Conservation (phyloP, 2,888 invertebrate species). For the Himalopsyche anomala region DNA sequence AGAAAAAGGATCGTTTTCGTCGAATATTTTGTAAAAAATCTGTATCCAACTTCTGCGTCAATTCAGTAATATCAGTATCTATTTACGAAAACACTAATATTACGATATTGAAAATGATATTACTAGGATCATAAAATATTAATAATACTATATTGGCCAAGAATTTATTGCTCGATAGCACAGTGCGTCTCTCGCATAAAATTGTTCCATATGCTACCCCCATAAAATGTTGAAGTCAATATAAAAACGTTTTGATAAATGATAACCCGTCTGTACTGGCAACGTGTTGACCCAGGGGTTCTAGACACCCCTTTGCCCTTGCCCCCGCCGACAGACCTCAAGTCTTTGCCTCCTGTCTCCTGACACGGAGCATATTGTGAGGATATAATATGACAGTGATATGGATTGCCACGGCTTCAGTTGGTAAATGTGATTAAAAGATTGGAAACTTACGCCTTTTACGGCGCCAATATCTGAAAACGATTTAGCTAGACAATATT, state of each 20-base stretch:
- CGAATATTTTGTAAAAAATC: too few species aligned
- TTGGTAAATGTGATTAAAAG: slow-evolving; percentile 31
- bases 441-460: not conserved
- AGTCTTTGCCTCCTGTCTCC: slow-evolving; percentile 34
- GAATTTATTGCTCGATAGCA: not conserved
- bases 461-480: not conserved
- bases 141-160: not conserved
- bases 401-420: slow-evolving; percentile 12
- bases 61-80: too few species aligned
- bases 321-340: slow-evolving; percentile 35
- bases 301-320: slow-evolving; percentile 25
- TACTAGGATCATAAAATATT: too few species aligned
- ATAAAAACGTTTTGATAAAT: slow-evolving; percentile 58
- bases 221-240: slow-evolving; percentile 46
- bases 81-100: too few species aligned
- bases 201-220: slow-evolving; percentile 23
- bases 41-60: too few species aligned
- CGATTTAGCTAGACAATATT: not conserved
- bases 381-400: slow-evolving; percentile 34
- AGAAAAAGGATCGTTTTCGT: too few species aligned
- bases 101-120: too few species aligned
- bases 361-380: slow-evolving; percentile 20
- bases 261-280: slow-evolving; percentile 46
- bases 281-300: slow-evolving; percentile 48
- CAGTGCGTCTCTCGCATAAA: slow-evolving; percentile 34